Base-by-base conservation (phyloP, 2,797 vertebrate species). In the Poeciliopsis gracilis region DNA sequence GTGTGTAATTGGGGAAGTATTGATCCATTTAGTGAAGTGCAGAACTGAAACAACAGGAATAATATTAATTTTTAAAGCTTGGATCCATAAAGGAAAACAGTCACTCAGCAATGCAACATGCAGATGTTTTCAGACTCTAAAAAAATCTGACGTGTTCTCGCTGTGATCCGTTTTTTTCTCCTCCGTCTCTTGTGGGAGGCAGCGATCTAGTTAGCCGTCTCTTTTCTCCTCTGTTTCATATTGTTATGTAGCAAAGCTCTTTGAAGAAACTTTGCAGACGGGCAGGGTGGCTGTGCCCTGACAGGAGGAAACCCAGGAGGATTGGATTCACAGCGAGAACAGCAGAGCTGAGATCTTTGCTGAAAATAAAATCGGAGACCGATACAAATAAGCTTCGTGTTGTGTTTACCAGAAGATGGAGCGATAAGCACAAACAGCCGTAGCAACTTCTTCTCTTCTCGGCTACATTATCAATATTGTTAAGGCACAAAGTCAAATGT, bases 251-350 rank as follows among this genome's bases (percentile, higher is more conserved):
- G 63, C 28, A 9, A 82, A 73, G 1, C 36, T 61, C 63, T 85
- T 75, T 86, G 82, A 86, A 83, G 87, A 63, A 57, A 84, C 77
- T 80, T 47, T 75, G 47, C 78, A 86, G 72, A 78, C 77, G 75
- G 66, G 33, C 61, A 38, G 73, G 8, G 43, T 49, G 72, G 80
- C 67, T 76, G 82, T 84, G 84, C 66, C 75, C 43, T 30, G 73
- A 41, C 59, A 77, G 45, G 55, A 70, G 45, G 82, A 74, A 57
- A 18, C 75, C 63, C 77, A 13, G 0, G 49, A 66, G 75, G 61
- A 76, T 13, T 16, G 28, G 13, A 43, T 45, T 57, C 41, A 2
- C 75, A 49, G 63, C 63, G 76, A 75, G 47, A 53, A 33, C 49
- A 33, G 53, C 70, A 46, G 66, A 73, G 66, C 28, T 28, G 1